Conservation (phyloP, 2,113 vertebrate genomes). For the Cyanocitta stelleri region DNA sequence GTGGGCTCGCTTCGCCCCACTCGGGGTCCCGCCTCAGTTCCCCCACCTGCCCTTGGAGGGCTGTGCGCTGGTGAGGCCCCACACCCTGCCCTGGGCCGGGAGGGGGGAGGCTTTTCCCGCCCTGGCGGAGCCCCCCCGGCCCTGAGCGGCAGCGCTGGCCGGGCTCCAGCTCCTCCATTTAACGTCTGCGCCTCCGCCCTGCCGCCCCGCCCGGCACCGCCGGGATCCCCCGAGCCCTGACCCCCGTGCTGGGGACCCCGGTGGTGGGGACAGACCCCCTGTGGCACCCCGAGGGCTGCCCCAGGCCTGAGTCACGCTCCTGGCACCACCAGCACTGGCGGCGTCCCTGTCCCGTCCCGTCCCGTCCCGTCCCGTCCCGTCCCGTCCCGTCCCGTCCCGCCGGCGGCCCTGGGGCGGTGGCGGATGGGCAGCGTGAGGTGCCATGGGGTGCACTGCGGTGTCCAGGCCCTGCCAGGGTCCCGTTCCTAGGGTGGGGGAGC, state of each 20-base stretch:
- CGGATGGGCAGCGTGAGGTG: neutral
- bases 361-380: neutral
- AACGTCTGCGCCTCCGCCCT: slow-evolving; percentile 28
- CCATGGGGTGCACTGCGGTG: fast-evolving
- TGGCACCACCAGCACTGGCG: fast-evolving
- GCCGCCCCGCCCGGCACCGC: neutral
- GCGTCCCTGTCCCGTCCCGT: neutral
- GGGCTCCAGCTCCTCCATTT: slow-evolving; percentile 47
- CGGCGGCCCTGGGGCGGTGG: neutral
- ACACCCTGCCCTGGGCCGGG: fast-evolving
- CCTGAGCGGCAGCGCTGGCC: neutral
- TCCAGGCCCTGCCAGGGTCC: neutral
- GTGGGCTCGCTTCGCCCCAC: fast-evolving
- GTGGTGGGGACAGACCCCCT: neutral
- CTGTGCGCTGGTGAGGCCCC: neutral
- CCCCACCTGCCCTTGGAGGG: neutral
- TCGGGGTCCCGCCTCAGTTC: neutral
- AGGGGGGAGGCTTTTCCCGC: neutral
- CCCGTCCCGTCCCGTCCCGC: neutral
- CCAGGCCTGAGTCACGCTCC: neutral
- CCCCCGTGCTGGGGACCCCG: fast-evolving
- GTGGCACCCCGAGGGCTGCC: neutral
- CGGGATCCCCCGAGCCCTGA: fast-evolving
- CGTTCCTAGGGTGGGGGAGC: fast-evolving
- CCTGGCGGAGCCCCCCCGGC: neutral